phyloP scores from a whole-genome alignment of 2,888 invertebrate genomes.

The Platynereis dumerilii region DNA sequence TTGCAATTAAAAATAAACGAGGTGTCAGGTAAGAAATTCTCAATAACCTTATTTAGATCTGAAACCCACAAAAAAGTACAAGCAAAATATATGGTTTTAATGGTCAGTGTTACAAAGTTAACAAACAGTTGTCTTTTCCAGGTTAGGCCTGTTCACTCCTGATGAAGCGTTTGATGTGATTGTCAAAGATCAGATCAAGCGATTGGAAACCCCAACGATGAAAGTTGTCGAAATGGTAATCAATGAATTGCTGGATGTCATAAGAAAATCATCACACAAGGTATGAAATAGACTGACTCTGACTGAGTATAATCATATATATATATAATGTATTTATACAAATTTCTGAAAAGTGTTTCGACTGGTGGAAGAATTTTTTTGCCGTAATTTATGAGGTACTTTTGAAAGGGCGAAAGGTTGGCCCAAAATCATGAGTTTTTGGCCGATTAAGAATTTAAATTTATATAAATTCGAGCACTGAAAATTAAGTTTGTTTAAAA shows the following conservation, averaged over 20 bases:
- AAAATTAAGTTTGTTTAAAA: too few relatives aligned
- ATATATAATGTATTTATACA: not conserved
- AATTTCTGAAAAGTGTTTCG: not conserved
- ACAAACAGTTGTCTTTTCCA: slow-evolving; percentile 42
- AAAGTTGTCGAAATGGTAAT: slow-evolving; percentile 99
- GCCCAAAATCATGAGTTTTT: too few relatives aligned
- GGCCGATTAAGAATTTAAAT: too few relatives aligned
- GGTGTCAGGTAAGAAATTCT: slow-evolving; percentile 68
- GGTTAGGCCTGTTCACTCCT: slow-evolving; percentile 98
- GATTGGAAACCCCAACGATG: slow-evolving; percentile 95
- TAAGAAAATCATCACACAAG: slow-evolving; percentile 93
- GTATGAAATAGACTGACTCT: slow-evolving; percentile 73
- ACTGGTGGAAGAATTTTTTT: not conserved
- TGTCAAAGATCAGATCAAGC: slow-evolving; percentile 96
- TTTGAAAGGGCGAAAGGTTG: too few relatives aligned
- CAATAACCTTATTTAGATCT: not conserved
- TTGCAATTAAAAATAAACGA: slow-evolving; percentile 98
- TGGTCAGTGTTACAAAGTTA: too few relatives aligned
- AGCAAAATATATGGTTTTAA: too few relatives aligned
- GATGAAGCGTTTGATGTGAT: slow-evolving; percentile 99
- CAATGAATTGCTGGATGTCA: slow-evolving; percentile 92
- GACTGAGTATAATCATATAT: not conserved
- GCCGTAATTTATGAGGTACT: not conserved
- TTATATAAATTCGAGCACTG: too few relatives aligned
- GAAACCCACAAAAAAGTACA: not conserved